phyloP scores from a whole-genome alignment of 2,113 vertebrate genomes.

The Ceyx margarethae region DNA sequence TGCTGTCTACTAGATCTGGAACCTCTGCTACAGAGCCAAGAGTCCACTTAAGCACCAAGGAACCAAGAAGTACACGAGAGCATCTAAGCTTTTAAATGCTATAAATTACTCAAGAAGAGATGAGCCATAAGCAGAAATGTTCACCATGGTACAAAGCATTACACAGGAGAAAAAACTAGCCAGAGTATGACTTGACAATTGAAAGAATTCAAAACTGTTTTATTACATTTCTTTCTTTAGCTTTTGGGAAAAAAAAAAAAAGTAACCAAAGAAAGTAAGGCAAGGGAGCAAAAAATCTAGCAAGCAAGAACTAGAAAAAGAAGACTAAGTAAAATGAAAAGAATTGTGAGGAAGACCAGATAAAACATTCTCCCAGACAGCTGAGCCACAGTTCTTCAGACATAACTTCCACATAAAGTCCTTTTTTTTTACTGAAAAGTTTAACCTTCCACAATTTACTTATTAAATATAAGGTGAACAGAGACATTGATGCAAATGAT shows the following conservation, averaged over 20 bases:
- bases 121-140: neutral
- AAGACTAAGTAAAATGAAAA: neutral
- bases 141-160: neutral
- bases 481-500: constrained; percentile 61
- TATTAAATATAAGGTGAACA: constrained; percentile 66
- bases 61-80: neutral
- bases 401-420: constrained; percentile 55
- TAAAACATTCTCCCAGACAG: constrained; percentile 6
- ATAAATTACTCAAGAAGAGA: constrained; percentile 8
- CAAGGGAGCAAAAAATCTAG: neutral
- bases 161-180: neutral
- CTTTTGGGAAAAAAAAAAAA: rapidly evolving
- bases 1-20: constrained; percentile 16
- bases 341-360: neutral
- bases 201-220: neutral
- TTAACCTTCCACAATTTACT: constrained; percentile 59
- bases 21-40: neutral
- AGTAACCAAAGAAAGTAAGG: neutral
- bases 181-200: constrained; percentile 18
- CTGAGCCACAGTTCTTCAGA: constrained; percentile 14
- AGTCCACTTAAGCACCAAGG: constrained; percentile 5
- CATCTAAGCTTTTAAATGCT: constrained; percentile 9
- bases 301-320: neutral
- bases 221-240: neutral
- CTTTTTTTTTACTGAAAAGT: constrained; percentile 32